Percentiles rank a stretch among this genome's conserved stretches.
These are phyloP conservation scores for Allygus modestus DNA, from an alignment of 2,888 invertebrate species.

Conservation along the genomic window DNA sequence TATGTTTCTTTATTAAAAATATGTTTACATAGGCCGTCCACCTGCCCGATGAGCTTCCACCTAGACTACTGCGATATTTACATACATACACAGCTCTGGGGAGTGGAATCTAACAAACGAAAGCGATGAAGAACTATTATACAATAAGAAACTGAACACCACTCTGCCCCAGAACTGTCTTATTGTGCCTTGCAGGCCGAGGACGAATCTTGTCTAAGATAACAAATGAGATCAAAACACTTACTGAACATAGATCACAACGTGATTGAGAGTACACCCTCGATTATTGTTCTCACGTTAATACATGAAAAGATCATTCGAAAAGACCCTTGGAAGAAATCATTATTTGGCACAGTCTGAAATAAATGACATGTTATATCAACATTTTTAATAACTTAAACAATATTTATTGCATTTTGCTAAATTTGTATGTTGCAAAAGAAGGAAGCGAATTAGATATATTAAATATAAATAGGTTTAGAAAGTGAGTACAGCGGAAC, in stretches of 20 bases:
- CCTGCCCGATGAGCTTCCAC: constrained; percentile 62
- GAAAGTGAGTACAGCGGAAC: too few relatives aligned
- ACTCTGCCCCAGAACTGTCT: constrained; percentile 27
- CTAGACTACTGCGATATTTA: constrained; percentile 66
- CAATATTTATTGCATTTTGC: too few relatives aligned
- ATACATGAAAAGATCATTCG: constrained; percentile 63
- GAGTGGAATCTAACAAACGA: not conserved
- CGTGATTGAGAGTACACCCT: constrained; percentile 63
- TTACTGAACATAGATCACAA: constrained; percentile 67
- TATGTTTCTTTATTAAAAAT: constrained; percentile 61
- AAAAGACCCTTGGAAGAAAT: constrained; percentile 23
- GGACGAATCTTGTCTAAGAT: constrained; percentile 65
- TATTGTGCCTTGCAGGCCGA: constrained; percentile 50
- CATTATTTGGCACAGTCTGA: constrained; percentile 26
- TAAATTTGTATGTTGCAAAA: too few relatives aligned
- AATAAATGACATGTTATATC: too few relatives aligned
- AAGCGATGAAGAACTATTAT: not conserved
- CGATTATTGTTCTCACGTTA: constrained; percentile 58
- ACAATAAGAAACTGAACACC: constrained; percentile 35
- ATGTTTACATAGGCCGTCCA: constrained; percentile 67
- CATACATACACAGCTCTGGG: constrained; percentile 66
- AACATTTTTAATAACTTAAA: too few relatives aligned
- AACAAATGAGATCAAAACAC: constrained; percentile 68
- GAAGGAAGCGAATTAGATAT: too few relatives aligned
- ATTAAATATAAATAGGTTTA: too few relatives aligned